Conservation (phyloP, 2,797 vertebrate genomes). For the Crypturellus tataupa region DNA sequence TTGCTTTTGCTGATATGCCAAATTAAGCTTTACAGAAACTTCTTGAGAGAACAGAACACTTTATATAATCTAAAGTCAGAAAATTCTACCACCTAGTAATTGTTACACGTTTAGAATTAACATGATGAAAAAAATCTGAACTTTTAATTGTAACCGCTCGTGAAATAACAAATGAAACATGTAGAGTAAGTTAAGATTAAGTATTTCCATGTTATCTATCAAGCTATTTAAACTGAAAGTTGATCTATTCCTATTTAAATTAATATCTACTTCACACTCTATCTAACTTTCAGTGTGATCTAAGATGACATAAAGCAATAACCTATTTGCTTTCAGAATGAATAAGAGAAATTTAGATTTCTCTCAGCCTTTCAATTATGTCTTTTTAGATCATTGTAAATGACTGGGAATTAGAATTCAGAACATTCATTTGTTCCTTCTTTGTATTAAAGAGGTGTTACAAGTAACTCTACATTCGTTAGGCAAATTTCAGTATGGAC, state of each 20-base stretch:
- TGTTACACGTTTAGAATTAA: not conserved
- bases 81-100: not conserved
- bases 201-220: not conserved
- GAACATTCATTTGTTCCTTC: not conserved
- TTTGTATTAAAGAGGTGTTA: not conserved
- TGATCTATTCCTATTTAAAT: constrained; percentile 25
- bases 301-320: not conserved
- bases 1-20: not conserved
- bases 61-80: not conserved
- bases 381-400: constrained; percentile 5
- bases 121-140: not conserved
- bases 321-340: constrained; percentile 29
- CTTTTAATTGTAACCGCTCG: not conserved
- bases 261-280: not conserved
- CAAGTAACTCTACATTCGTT: rapidly evolving
- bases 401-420: constrained; percentile 14
- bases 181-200: not conserved
- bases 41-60: not conserved
- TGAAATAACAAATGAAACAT: not conserved
- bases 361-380: not conserved
- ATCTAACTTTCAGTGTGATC: not conserved
- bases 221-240: not conserved
- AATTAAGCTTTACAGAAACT: not conserved
- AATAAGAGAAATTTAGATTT: constrained; percentile 14
- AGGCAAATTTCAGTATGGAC: not conserved